Percentiles rank a stretch among this genome's conserved stretches.
phyloP scores from a whole-genome alignment of 2,888 invertebrate genomes.

The Ligdia adustata region DNA sequence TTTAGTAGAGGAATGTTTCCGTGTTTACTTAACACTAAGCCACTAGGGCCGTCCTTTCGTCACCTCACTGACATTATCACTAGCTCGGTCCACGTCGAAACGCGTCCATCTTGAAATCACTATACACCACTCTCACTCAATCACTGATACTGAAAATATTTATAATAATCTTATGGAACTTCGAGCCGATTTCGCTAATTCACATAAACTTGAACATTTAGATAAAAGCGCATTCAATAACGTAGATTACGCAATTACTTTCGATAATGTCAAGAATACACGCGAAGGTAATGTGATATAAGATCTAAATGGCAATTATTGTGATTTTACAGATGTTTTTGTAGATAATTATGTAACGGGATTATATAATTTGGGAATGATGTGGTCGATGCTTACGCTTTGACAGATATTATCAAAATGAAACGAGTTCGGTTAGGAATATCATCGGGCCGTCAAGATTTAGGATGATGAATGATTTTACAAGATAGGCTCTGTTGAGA shows the following conservation, averaged over 20 bases:
- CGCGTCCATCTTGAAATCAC: slow-evolving; percentile 50
- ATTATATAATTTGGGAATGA: slow-evolving; percentile 26
- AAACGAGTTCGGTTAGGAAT: slow-evolving; percentile 44
- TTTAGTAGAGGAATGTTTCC: slow-evolving; percentile 81
- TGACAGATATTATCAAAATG: slow-evolving; percentile 43
- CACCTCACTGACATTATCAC: slow-evolving; percentile 73
- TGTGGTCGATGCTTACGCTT: slow-evolving; percentile 27
- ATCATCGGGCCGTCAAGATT: slow-evolving; percentile 60
- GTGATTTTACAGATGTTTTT: slow-evolving; percentile 6
- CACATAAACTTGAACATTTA: slow-evolving; percentile 47
- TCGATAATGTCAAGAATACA: slow-evolving; percentile 9
- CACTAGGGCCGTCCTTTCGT: slow-evolving; percentile 61
- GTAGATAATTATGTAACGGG: slow-evolving; percentile 18
- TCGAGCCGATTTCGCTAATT: slow-evolving; percentile 50
- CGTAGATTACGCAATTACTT: slow-evolving; percentile 22
- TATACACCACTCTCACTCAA: slow-evolving; percentile 25
- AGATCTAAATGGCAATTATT: slow-evolving; percentile 9
- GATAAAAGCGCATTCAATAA: slow-evolving; percentile 44
- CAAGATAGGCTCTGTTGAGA: slow-evolving; percentile 55
- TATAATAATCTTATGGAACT: slow-evolving; percentile 19
- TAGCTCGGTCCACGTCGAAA: slow-evolving; percentile 53
- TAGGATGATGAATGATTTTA: slow-evolving; percentile 75
- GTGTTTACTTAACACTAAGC: slow-evolving; percentile 57
- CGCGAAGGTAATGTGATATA: not conserved
- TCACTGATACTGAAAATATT: slow-evolving; percentile 25